phyloP scores from a whole-genome alignment of 1,140 invertebrate species.

The Ephestia elutella region DNA sequence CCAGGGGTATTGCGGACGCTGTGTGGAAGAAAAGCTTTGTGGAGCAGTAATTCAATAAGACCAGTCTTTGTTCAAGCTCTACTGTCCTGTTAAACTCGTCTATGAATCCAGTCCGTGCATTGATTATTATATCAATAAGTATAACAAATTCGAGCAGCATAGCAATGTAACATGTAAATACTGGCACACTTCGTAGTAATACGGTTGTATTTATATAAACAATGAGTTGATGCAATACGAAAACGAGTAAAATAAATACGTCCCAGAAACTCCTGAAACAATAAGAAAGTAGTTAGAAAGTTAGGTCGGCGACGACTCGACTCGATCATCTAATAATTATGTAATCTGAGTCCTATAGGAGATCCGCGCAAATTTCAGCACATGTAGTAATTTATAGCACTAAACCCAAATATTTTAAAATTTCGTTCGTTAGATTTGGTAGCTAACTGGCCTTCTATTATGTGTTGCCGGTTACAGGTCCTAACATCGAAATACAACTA shows the following conservation, averaged over 20 bases:
- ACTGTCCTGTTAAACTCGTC: slow-evolving; percentile 20
- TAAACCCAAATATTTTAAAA: no score
- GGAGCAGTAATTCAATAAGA: slow-evolving; percentile 25
- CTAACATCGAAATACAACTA: no score
- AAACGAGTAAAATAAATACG: slow-evolving; percentile 17
- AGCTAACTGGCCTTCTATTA: no score
- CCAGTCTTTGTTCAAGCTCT: slow-evolving; percentile 23
- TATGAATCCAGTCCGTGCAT: slow-evolving; percentile 32
- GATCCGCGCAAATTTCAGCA: no score
- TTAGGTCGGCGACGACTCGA: no score
- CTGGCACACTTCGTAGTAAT: slow-evolving; percentile 14
- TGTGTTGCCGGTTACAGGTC: no score
- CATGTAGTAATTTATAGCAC: no score
- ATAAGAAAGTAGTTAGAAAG: not conserved
- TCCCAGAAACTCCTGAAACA: slow-evolving; percentile 33
- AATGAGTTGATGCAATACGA: slow-evolving; percentile 25
- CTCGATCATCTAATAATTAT: no score
- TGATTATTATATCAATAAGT: slow-evolving; percentile 30
- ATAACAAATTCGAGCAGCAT: slow-evolving; percentile 25
- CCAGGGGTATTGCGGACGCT: slow-evolving; percentile 28
- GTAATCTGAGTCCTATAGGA: no score
- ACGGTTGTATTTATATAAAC: slow-evolving; percentile 31
- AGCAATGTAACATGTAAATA: slow-evolving; percentile 18
- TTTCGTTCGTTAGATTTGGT: no score
- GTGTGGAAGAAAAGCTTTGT: slow-evolving; percentile 32